Conservation (phyloP, 1,140 invertebrate genomes). For the Schmidtea mediterranea region DNA sequence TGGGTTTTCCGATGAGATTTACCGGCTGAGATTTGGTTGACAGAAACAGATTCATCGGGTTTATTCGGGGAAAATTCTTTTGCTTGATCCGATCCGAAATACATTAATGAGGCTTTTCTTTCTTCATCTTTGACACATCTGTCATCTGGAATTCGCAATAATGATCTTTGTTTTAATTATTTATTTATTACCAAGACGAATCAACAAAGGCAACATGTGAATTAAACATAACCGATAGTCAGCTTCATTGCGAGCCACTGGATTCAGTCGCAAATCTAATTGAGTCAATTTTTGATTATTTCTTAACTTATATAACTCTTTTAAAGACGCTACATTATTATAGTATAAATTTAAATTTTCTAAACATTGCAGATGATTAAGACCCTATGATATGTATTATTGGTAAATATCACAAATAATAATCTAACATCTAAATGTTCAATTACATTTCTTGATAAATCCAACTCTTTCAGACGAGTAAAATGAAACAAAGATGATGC, state of each 20-base stretch:
- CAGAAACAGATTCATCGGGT: too few relatives aligned
- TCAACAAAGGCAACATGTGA: conserved; percentile 23
- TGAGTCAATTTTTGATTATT: conserved; percentile 18
- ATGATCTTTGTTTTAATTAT: background rate
- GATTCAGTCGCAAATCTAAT: conserved; percentile 24
- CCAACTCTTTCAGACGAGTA: conserved; percentile 19
- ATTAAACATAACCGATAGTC: conserved; percentile 26
- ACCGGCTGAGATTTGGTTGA: too few relatives aligned
- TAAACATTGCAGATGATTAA: conserved; percentile 21
- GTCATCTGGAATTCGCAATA: conserved; percentile 16
- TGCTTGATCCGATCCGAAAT: conserved; percentile 20
- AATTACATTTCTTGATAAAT: conserved; percentile 24
- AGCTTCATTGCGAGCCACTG: conserved; percentile 22
- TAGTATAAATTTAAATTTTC: conserved; percentile 28
- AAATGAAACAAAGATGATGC: conserved; percentile 20
- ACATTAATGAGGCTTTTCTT: conserved; percentile 19
- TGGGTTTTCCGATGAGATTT: too few relatives aligned
- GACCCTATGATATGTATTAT: conserved; percentile 14
- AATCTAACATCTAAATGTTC: conserved; percentile 13
- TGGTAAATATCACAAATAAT: conserved; percentile 4
- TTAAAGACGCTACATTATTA: conserved; percentile 20
- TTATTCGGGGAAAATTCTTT: too few relatives aligned
- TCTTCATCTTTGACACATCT: conserved; percentile 22
- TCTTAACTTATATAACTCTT: conserved; percentile 19
- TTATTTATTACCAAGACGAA: conserved; percentile 16